These are phyloP conservation scores for Cisticola juncidis DNA, from an alignment of 2,113 vertebrate genomes.

Conservation along the genomic window DNA sequence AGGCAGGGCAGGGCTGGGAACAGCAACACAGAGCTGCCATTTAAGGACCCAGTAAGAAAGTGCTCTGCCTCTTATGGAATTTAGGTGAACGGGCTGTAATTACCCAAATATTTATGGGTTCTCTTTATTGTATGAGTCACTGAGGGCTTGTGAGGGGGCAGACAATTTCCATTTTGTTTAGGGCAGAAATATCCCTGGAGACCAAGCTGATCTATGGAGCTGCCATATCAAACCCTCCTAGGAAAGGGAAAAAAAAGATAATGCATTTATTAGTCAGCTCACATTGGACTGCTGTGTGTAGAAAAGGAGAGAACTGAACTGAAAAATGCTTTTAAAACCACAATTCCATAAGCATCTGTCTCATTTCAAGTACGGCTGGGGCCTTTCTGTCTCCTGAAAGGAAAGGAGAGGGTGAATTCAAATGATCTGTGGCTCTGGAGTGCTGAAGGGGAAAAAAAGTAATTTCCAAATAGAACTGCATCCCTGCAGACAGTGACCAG, in stretches of 20 bases:
- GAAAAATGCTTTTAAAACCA: conserved; percentile 67
- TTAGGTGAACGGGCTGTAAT: conserved; percentile 52
- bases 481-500: conserved; percentile 25
- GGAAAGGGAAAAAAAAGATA: conserved; percentile 31
- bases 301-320: conserved; percentile 61
- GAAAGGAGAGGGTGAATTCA: conserved; percentile 54
- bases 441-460: conserved; percentile 31
- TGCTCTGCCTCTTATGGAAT: conserved; percentile 37
- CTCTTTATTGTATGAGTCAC: conserved; percentile 66
- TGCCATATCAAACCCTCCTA: conserved; percentile 59
- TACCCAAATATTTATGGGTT: conserved; percentile 62
- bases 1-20: background rate
- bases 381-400: conserved; percentile 60
- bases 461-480: conserved; percentile 3
- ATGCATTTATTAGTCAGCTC: conserved; percentile 69
- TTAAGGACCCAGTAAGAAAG: conserved; percentile 11
- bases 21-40: background rate
- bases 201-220: conserved; percentile 61
- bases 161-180: conserved; percentile 67
- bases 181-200: conserved; percentile 53
- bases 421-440: conserved; percentile 51
- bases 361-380: conserved; percentile 59
- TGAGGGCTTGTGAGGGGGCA: conserved; percentile 60
- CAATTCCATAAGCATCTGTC: conserved; percentile 67
- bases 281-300: conserved; percentile 53